A percentile compares a stretch with the other conserved stretches of the same genome.
Conservation (phyloP, 2,113 vertebrate genomes). For the Esox niger region DNA sequence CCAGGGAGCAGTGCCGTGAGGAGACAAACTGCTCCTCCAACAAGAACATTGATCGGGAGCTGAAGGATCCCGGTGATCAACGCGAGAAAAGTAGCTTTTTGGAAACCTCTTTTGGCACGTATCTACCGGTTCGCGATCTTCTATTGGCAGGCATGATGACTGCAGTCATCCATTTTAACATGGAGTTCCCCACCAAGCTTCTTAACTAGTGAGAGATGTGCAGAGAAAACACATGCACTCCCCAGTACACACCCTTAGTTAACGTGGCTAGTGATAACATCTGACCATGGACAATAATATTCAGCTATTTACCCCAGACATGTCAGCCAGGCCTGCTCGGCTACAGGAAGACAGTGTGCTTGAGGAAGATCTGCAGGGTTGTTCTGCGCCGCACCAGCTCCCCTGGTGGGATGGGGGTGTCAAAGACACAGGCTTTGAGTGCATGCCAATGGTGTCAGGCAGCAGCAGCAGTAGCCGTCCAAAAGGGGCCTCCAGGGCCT, state of each 20-base stretch:
- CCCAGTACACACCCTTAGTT: conserved; percentile 37
- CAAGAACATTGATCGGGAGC: conserved; percentile 58
- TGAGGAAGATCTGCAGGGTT: background rate
- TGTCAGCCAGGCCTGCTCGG: conserved; percentile 22
- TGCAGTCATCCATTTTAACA: no score
- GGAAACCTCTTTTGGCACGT: conserved; percentile 54
- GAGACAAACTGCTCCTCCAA: conserved; percentile 51
- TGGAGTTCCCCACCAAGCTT: background rate
- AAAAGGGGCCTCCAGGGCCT: conserved; percentile 20
- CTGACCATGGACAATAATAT: conserved; percentile 58
- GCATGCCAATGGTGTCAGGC: conserved; percentile 14
- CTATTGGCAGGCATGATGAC: conserved; percentile 53
- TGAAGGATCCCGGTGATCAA: conserved; percentile 56
- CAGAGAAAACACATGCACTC: conserved; percentile 10
- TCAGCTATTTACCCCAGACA: conserved; percentile 63
- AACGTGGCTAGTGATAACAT: conserved; percentile 59
- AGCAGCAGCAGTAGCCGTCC: conserved; percentile 22
- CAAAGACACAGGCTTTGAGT: background rate
- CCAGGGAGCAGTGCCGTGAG: conserved; percentile 56
- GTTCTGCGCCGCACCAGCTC: background rate
- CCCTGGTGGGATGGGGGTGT: background rate
- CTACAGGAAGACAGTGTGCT: conserved; percentile 17
- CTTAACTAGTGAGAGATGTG: conserved; percentile 1
- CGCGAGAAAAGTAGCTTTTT: conserved; percentile 51
- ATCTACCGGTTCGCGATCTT: conserved; percentile 42